Evolutionary conservation across 2,797 vertebrate genomes (phyloP).

Genomic region (Sphenodon punctatus): DNA sequence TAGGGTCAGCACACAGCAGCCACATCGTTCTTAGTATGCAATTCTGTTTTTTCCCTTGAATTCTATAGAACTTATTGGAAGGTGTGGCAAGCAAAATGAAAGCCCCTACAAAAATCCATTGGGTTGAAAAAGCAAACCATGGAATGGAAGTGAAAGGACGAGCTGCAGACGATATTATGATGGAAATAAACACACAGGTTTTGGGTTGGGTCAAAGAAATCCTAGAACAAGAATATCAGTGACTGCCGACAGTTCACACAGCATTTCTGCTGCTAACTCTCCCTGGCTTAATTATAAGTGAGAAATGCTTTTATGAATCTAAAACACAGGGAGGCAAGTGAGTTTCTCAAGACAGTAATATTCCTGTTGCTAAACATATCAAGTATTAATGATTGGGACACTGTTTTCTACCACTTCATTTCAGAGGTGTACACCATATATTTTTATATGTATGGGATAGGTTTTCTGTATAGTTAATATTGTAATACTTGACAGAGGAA

Average conservation of each 20-base stretch:
- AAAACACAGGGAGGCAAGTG: not conserved
- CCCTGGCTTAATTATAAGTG: not conserved
- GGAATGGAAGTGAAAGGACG: slow-evolving; percentile 86
- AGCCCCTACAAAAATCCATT: slow-evolving; percentile 81
- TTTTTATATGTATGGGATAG: not conserved
- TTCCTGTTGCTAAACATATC: not conserved
- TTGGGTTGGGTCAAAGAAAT: slow-evolving; percentile 83
- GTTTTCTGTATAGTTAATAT: too few species aligned
- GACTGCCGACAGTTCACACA: slow-evolving; percentile 27
- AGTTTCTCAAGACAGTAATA: not conserved
- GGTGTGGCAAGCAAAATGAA: slow-evolving; percentile 80
- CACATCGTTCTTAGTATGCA: not conserved
- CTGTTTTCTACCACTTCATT: not conserved
- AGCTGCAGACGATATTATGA: slow-evolving; percentile 80
- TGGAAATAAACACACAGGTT: slow-evolving; percentile 85
- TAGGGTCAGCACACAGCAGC: not conserved
- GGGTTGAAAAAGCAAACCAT: slow-evolving; percentile 88
- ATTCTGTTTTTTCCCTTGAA: slow-evolving; percentile 20
- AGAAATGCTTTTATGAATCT: not conserved
- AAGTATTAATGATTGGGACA: not conserved
- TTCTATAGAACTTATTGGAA: slow-evolving; percentile 82
- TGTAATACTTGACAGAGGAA: too few species aligned
- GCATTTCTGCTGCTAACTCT: slow-evolving; percentile 13
- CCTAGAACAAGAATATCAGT: slow-evolving; percentile 51
- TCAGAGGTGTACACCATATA: not conserved